Evolutionary conservation across 1,140 invertebrate species (phyloP), one percentile per base, ranked within the genome.

Genomic region (Panulirus ornatus): DNA sequence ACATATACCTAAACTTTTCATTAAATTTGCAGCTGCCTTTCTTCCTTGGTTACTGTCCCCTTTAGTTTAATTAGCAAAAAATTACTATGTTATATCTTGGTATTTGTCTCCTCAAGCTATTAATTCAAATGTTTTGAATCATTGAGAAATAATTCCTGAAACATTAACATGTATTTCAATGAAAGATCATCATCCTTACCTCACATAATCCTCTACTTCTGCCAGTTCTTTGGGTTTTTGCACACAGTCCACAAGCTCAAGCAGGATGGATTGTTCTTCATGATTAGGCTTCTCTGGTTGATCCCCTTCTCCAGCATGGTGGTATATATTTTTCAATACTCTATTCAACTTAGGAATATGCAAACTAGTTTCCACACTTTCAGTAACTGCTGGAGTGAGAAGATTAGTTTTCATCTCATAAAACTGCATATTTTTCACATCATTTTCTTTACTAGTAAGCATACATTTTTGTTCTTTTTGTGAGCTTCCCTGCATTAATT

Each of bases 171-270:
- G n/a, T n/a, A n/a, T n/a, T n/a, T n/a, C n/a, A n/a, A n/a, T n/a
- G n/a, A n/a, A n/a, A n/a, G n/a, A n/a, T n/a, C n/a, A 47, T 58
- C 19, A 58, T 58, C n/a, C 54, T 58, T 58, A 58, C 54, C 54
- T 58, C 16, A 58, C 54, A 58, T 22, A 66, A 66, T 27, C 8
- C 8, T 66, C n/a, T 27, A 66, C 27, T 6, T 27, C 58, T 66
- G 16, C 5, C 30, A 66, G 22, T 66, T 66, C 27, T 30, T 30
- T 66, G n/a, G 27, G 27, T 27, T 66, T 0, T 8, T 30, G 58
- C 8, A 22, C 58, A 66, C n/a, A 66, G 3, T 11, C 22, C 16
- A 66, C n/a, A 66, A 66, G 58, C 5, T 66, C 58, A 66, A 8
- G 6, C 3, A 66, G n/a, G 5, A 66, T n/a, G 30, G n/a, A 66